Base-by-base conservation (phyloP, 2,113 vertebrate species). In the Myotis lucifugus region DNA sequence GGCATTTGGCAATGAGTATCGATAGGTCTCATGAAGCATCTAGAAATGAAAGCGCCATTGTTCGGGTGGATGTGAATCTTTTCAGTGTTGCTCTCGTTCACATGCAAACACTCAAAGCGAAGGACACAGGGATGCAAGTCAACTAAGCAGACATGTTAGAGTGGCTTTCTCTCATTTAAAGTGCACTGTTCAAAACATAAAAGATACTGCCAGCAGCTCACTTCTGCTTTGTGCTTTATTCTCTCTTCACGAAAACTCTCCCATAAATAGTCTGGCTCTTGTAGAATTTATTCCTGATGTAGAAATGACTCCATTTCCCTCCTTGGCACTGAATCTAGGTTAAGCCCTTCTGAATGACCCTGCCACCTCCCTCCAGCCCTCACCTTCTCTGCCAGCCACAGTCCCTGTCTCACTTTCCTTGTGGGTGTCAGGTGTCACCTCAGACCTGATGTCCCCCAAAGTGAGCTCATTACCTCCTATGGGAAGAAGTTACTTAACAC, bases 11-110 rank as follows among this genome's bases (percentile, higher is more conserved):
- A 92, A 92, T 86, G 32, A 48, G 29, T 66, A 64, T 40, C 81
- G 59, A 40, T 82, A 32, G 61, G 50, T 59, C 66, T 72, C 56
- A 88, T 34, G 88, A 94, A 84, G 42, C 67, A 88, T 92, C 48
- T 50, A n/a, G 81, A 96, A 69, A 74, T 64, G 50, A 32, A 92
- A 79, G 8, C 12, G n/a, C 37, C 74, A 40, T 86, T 94, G 88
- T 93, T 79, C 79, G 79, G 73, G 18, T 66, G 78, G 78, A 19
- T 84, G 70, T 37, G 42, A 88, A 48, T 25, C 54, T 86, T 89
- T 74, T 17, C 40, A 84, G 21, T 48, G 3, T 85, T 89, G 40
- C 29, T 94, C 52, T 94, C 52, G 87, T 86, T 61, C n/a, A 50
- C 46, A 27, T 46, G 37, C 66, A 64, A 67, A 93, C 91, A 70